A percentile compares a stretch with the other conserved stretches of the same genome.
Conservation (phyloP, 2,797 vertebrate species). For the Liasis olivaceus region DNA sequence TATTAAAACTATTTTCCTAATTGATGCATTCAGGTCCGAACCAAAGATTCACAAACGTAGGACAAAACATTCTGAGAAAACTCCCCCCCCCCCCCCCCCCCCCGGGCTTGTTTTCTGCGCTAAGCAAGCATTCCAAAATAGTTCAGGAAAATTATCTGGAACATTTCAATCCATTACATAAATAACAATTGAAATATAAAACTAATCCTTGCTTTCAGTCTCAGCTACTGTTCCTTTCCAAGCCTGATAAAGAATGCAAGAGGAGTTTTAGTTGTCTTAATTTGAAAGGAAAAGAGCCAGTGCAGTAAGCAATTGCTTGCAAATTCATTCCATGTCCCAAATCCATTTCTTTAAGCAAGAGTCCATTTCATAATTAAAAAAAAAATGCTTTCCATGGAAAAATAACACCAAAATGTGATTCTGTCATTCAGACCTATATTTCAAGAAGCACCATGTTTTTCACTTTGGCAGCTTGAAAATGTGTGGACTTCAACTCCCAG, state of each 20-base stretch:
- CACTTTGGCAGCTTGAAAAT: neutral
- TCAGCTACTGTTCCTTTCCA: neutral
- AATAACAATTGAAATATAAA: neutral
- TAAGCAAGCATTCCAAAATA: neutral
- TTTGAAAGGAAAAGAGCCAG: neutral
- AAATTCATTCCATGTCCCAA: neutral
- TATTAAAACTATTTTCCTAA: too few relatives aligned
- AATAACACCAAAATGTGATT: neutral
- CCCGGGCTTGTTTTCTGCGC: neutral
- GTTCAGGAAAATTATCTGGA: neutral
- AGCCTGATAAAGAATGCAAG: neutral
- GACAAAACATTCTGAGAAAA: neutral
- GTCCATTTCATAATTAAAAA: neutral
- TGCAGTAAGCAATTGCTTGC: neutral
- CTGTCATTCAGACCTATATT: neutral
- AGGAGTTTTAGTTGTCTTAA: too few relatives aligned
- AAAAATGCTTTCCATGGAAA: neutral
- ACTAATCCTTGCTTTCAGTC: neutral
- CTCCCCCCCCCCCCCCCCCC: too few relatives aligned
- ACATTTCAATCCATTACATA: neutral
- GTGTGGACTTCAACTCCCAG: too few relatives aligned
- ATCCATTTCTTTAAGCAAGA: neutral
- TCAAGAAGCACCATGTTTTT: neutral
- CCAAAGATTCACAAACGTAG: neutral
- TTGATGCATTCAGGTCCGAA: neutral